Evolutionary conservation across 2,888 invertebrate species (phyloP).

Genomic region (Lasius platythorax): DNA sequence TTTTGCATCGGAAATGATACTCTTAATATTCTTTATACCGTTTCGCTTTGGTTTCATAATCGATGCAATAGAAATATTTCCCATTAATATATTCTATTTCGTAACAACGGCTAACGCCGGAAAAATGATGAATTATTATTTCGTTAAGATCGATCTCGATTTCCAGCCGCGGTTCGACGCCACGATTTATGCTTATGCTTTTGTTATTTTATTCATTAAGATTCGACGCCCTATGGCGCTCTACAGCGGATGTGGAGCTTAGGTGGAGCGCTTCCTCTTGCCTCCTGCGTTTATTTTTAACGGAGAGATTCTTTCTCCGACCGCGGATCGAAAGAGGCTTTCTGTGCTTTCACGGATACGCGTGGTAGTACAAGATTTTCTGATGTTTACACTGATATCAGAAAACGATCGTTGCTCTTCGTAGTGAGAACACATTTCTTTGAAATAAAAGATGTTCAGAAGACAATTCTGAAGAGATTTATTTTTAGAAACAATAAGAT

Average conservation of each 20-base stretch:
- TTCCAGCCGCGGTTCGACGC: not conserved
- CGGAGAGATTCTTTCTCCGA: conserved; percentile 60
- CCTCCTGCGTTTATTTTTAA: conserved; percentile 71
- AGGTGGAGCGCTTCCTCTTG: conserved; percentile 57
- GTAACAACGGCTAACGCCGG: not conserved
- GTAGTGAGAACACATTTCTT: conserved; percentile 28
- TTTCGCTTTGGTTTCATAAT: not conserved
- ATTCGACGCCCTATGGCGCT: conserved; percentile 32
- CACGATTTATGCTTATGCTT: conserved; percentile 28
- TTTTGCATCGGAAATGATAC: not conserved
- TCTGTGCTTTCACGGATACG: conserved; percentile 54
- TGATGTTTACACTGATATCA: conserved; percentile 47
- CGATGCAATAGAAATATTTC: not conserved
- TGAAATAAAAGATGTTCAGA: not conserved
- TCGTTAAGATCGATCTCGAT: conserved; percentile 19
- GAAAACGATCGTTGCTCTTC: conserved; percentile 29
- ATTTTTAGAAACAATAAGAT: not conserved
- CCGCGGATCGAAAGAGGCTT: conserved; percentile 57
- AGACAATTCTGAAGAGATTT: conserved; percentile 9
- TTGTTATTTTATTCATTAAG: conserved; percentile 54
- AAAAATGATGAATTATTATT: conserved; percentile 43
- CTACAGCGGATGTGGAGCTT: conserved; percentile 42
- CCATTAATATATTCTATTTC: not conserved
- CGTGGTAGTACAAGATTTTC: conserved; percentile 43
- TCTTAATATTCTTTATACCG: not conserved